Evolutionary conservation across 2,888 invertebrate genomes (phyloP), one percentile per base, ranked within the genome.

Genomic region (Cheilosia urbana): DNA sequence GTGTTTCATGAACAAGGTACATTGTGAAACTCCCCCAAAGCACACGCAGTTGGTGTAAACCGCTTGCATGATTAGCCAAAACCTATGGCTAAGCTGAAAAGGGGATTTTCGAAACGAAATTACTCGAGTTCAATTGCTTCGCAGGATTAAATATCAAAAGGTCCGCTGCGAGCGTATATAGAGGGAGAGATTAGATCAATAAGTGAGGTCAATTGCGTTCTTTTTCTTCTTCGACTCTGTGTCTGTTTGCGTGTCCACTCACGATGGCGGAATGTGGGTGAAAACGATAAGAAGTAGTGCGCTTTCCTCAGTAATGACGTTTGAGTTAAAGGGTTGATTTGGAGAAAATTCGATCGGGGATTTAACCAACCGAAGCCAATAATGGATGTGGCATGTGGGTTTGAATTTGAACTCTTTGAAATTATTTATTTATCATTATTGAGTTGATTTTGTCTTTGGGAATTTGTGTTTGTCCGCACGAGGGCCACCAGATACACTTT

Each of bases 121-220:
- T 81, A 85, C 85, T 85, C 51, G 85, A 85, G 85, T 85, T 85
- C 85, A 85, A 85, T 85, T 85, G 85, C 85, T 85, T 77, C 55
- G 76, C 57, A 68, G 85, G 81, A 85, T 85, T 85, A 85, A 81
- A 85, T 85, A 85, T 85, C 85, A 85, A 85, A 85, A 72, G 85
- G 85, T 85, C 68, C 81, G 66, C 69, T 27, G n/a, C 42, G 21
- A 4, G 58, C 45, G 24, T n/a, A 17, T 45, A 30, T 6, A 66
- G n/a, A 47, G 19, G 60, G 55, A 55, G 72, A 72, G 80, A 69
- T 84, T 75, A 65, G 62, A 69, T 71, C 80, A 60, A 79, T 73
- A 80, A 85, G 85, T 85, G 85, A 81, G 85, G 85, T 85, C 81
- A 85, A 85, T 85, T 85, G 85, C 55, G 60, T 68, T 84, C 60